Evolutionary conservation across 2,797 vertebrate genomes (phyloP).

Genomic region (Oophaga sylvatica): DNA sequence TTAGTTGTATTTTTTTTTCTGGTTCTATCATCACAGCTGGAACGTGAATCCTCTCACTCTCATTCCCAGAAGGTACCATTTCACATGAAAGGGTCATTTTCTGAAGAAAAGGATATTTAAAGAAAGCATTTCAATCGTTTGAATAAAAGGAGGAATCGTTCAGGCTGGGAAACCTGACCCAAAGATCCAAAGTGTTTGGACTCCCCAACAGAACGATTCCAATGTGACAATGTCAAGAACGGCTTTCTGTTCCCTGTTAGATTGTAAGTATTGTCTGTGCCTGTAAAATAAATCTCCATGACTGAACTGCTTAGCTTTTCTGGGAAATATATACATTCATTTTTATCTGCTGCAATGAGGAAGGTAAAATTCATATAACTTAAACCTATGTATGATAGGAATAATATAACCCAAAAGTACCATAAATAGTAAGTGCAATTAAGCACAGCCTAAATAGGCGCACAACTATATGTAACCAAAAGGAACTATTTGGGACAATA

Average conservation of each 20-base stretch:
- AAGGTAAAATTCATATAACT: background rate
- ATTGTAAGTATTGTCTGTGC: background rate
- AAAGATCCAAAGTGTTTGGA: background rate
- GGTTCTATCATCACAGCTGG: conserved; percentile 62
- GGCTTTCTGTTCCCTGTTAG: background rate
- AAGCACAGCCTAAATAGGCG: no score
- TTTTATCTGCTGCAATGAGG: background rate
- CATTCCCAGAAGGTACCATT: conserved; percentile 66
- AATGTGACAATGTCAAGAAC: conserved; percentile 7
- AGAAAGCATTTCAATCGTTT: conserved; percentile 49
- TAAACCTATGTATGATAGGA: no score
- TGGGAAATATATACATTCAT: background rate
- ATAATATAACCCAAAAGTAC: no score
- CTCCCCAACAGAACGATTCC: conserved; percentile 15
- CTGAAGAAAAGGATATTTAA: conserved; percentile 48
- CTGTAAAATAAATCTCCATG: background rate
- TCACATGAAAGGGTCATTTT: conserved; percentile 67
- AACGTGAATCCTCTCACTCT: conserved; percentile 62
- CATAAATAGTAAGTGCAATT: no score
- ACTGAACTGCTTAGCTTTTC: background rate
- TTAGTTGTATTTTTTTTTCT: conserved; percentile 63
- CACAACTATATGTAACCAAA: no score
- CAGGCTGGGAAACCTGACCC: conserved; percentile 7
- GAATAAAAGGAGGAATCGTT: conserved; percentile 45
- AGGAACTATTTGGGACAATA: no score